Evolutionary conservation across 2,888 invertebrate species (phyloP).

Genomic region (Xylophagus ater): DNA sequence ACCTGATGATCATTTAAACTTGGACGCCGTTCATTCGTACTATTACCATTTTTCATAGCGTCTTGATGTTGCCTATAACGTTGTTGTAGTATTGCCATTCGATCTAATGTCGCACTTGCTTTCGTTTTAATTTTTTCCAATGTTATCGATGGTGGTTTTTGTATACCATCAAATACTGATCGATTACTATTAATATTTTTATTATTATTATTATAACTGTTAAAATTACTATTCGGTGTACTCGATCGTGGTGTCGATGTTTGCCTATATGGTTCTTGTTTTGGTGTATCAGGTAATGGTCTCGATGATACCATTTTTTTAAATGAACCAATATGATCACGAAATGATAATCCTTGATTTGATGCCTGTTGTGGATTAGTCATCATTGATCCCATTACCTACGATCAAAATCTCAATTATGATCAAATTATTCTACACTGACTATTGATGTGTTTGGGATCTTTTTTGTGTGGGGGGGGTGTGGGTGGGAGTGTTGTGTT

Average conservation of each 20-base stretch:
- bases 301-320: constrained; percentile 31
- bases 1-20: constrained; percentile 29
- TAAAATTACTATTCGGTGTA: constrained; percentile 21
- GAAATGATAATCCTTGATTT: constrained; percentile 25
- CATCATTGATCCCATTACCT: constrained; percentile 10
- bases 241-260: constrained; percentile 27
- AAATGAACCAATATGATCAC: constrained; percentile 26
- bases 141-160: constrained; percentile 36
- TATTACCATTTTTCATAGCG: constrained; percentile 34
- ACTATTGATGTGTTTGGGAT: too few relatives aligned
- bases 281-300: constrained; percentile 47
- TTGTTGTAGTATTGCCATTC: constrained; percentile 42
- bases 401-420: constrained; percentile 14
- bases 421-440: constrained; percentile 4
- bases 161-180: constrained; percentile 37
- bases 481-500: too few relatives aligned
- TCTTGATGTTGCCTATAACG: constrained; percentile 48
- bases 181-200: constrained; percentile 33
- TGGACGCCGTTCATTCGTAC: constrained; percentile 16
- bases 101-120: constrained; percentile 37
- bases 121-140: constrained; percentile 39
- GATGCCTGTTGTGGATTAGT: constrained; percentile 16
- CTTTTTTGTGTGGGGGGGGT: too few relatives aligned
- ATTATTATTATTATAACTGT: constrained; percentile 29
- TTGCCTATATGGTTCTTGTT: constrained; percentile 20